Percentiles rank a stretch among this genome's conserved stretches.
These are phyloP conservation scores for Spodoptera frugiperda DNA, from an alignment of 1,140 invertebrate genomes.

Conservation along the genomic window DNA sequence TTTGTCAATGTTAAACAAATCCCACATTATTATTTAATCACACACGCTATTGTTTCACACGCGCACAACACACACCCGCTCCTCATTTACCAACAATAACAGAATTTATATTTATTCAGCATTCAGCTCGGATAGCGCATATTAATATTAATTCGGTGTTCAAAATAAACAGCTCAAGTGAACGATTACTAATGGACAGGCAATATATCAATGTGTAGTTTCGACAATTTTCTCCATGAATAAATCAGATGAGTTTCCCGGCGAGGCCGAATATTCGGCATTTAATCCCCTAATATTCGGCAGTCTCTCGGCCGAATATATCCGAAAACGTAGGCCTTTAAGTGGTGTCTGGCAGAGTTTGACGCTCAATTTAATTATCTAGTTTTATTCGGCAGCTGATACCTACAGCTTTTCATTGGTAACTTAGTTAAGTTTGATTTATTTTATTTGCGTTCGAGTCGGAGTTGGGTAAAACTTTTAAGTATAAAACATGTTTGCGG, in stretches of 20 bases:
- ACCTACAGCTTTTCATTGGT: neutral
- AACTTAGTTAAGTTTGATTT: neutral
- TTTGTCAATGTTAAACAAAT: neutral
- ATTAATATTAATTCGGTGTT: slow-evolving; percentile 28
- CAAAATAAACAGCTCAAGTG: slow-evolving; percentile 26
- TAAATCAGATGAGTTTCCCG: slow-evolving; percentile 20
- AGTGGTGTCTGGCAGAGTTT: slow-evolving; percentile 11
- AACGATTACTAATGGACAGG: slow-evolving; percentile 35
- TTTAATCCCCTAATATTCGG: slow-evolving; percentile 37
- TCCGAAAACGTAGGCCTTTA: slow-evolving; percentile 7
- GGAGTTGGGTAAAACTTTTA: neutral
- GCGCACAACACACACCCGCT: neutral
- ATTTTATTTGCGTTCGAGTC: neutral
- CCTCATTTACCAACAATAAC: neutral
- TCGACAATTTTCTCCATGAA: slow-evolving; percentile 45
- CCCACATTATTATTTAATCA: slow-evolving; percentile 2
- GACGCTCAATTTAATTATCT: slow-evolving; percentile 20
- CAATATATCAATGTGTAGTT: slow-evolving; percentile 38
- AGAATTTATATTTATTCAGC: slow-evolving; percentile 20
- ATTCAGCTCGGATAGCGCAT: slow-evolving; percentile 9
- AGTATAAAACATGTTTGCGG: neutral
- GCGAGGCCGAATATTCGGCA: slow-evolving; percentile 20
- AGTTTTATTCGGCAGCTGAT: slow-evolving; percentile 32
- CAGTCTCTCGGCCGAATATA: slow-evolving; percentile 6
- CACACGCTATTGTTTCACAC: neutral